These are phyloP conservation scores for Himalopsyche tibetana DNA, from an alignment of 2,888 invertebrate genomes.

Conservation along the genomic window DNA sequence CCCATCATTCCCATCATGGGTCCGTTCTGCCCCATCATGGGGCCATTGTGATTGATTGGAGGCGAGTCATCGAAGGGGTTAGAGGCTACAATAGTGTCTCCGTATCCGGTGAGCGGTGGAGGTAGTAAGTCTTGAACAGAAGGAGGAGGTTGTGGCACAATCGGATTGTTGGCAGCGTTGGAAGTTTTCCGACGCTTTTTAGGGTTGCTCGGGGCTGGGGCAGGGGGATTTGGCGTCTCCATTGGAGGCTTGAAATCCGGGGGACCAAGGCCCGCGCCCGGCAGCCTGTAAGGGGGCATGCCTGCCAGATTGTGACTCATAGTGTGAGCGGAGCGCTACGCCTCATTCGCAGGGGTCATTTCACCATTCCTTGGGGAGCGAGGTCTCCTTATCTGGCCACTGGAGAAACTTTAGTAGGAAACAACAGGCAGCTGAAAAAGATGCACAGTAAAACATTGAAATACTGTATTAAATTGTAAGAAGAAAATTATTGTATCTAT, in stretches of 20 bases:
- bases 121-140: slow-evolving; percentile 89
- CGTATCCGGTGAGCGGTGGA: slow-evolving; percentile 90
- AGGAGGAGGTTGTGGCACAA: slow-evolving; percentile 83
- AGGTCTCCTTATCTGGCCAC: slow-evolving; percentile 27
- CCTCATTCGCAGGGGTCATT: slow-evolving; percentile 54
- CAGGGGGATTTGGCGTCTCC: slow-evolving; percentile 82
- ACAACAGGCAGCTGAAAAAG: neutral
- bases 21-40: slow-evolving; percentile 80
- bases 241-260: slow-evolving; percentile 85
- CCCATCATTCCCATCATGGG: slow-evolving; percentile 84
- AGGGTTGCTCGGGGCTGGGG: slow-evolving; percentile 88
- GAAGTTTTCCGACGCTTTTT: slow-evolving; percentile 92
- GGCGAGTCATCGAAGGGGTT: slow-evolving; percentile 97
- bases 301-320: slow-evolving; percentile 90
- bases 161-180: slow-evolving; percentile 81
- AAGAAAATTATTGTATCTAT: too few relatives aligned
- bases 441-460: too few relatives aligned
- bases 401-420: neutral
- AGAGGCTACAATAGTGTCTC: slow-evolving; percentile 95
- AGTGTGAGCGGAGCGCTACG: slow-evolving; percentile 50
- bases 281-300: slow-evolving; percentile 88
- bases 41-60: slow-evolving; percentile 78
- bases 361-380: slow-evolving; percentile 47
- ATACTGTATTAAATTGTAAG: too few relatives aligned
- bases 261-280: slow-evolving; percentile 83